Percentiles rank a stretch among this genome's conserved stretches.
Conservation (phyloP, 2,888 invertebrate species). For the Orthonychiurus folsomi region DNA sequence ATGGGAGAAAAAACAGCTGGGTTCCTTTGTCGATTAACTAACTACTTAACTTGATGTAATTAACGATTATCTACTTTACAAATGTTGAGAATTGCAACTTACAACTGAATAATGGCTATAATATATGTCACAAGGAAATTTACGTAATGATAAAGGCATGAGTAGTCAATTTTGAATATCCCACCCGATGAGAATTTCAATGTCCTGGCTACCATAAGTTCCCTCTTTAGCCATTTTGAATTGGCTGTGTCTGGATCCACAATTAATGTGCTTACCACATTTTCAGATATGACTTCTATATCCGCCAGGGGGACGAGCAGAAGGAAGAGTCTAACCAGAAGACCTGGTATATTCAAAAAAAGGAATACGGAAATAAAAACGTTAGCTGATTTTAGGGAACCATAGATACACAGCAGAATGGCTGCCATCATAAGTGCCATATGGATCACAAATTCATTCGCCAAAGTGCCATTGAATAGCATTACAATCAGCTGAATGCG, state of each 20-base stretch:
- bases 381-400: neutral
- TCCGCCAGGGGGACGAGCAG: neutral
- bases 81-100: no score
- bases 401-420: neutral
- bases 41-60: no score
- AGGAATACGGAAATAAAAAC: neutral
- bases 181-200: neutral
- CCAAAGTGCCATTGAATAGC: neutral
- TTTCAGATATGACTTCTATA: neutral
- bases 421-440: neutral
- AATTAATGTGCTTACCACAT: neutral
- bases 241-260: neutral
- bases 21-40: no score
- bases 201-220: neutral
- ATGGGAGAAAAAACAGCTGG: no score
- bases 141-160: neutral
- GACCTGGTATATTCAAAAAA: neutral
- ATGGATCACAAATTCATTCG: neutral
- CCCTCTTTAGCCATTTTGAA: neutral
- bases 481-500: neutral
- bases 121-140: neutral
- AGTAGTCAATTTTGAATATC: neutral
- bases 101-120: neutral
- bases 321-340: neutral
- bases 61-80: no score